phyloP scores from a whole-genome alignment of 1,140 invertebrate species.

The Rhizoglyphus robini region DNA sequence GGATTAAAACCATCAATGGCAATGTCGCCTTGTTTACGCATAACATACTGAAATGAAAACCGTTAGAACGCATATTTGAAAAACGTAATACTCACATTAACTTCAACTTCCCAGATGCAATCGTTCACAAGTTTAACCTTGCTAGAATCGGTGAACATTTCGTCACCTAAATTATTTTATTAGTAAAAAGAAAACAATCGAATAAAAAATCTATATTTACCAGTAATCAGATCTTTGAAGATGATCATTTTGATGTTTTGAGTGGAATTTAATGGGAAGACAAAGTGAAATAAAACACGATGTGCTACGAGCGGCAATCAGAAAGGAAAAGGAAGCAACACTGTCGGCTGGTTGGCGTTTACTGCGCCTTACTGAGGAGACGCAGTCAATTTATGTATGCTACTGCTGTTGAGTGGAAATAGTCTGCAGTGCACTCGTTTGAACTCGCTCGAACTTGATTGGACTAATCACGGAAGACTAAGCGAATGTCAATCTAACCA shows the following conservation, averaged over 20 bases:
- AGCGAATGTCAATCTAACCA: too few species aligned
- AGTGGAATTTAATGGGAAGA: neutral
- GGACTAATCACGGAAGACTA: too few species aligned
- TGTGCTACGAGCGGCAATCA: neutral
- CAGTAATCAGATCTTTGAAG: conserved; percentile 85
- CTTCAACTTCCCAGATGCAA: conserved; percentile 86
- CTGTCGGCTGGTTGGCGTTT: too few species aligned
- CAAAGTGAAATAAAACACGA: neutral
- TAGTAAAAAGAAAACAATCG: neutral
- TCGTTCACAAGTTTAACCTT: conserved; percentile 84
- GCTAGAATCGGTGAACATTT: conserved; percentile 96
- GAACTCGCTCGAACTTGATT: too few species aligned
- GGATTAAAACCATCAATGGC: conserved; percentile 73
- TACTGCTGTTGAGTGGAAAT: neutral
- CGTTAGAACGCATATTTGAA: neutral
- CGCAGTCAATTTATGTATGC: neutral
- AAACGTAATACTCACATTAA: conserved; percentile 44
- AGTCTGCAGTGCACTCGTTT: too few species aligned
- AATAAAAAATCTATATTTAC: conserved; percentile 40
- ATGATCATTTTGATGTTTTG: conserved; percentile 65
- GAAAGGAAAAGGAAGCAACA: neutral
- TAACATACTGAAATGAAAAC: conserved; percentile 43
- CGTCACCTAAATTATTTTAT: conserved; percentile 60
- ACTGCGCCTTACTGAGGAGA: neutral
- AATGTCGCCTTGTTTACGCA: conserved; percentile 61